Evolutionary conservation across 2,888 invertebrate genomes (phyloP).

Genomic region (Hermaeophaga mercurialis): DNA sequence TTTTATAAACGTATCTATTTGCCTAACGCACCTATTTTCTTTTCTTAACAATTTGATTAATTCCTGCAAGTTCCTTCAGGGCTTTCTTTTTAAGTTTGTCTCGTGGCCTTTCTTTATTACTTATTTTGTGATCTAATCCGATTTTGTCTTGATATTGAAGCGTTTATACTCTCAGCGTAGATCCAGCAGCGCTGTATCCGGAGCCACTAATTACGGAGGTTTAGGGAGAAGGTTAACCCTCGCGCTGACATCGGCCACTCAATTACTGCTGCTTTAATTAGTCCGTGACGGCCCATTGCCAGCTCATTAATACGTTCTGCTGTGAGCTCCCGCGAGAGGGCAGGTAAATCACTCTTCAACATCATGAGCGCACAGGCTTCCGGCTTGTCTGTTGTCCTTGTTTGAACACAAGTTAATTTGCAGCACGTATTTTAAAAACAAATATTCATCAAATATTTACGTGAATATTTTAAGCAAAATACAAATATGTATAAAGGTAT

Average conservation of each 20-base stretch:
- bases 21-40: too few relatives aligned
- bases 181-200: constrained; percentile 1
- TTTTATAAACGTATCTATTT: too few relatives aligned
- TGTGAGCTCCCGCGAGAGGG: constrained; percentile 50
- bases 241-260: constrained; percentile 57
- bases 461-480: too few relatives aligned
- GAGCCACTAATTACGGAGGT: constrained; percentile 52
- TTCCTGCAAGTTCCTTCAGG: too few relatives aligned
- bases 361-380: constrained; percentile 38
- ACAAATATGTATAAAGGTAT: too few relatives aligned
- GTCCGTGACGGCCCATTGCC: constrained; percentile 58
- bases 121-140: too few relatives aligned
- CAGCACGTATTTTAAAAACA: too few relatives aligned
- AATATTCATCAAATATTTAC: too few relatives aligned
- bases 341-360: constrained; percentile 56
- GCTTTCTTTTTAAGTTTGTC: too few relatives aligned
- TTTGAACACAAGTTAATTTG: constrained; percentile 55
- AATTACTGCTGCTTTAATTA: constrained; percentile 57
- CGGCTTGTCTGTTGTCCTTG: constrained; percentile 49
- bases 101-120: too few relatives aligned
- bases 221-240: constrained; percentile 53
- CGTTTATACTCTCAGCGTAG: constrained; percentile 1
- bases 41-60: too few relatives aligned
- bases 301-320: constrained; percentile 55
- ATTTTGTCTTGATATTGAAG: too few relatives aligned